A percentile compares a stretch with the other conserved stretches of the same genome.
phyloP scores from a whole-genome alignment of 2,797 vertebrate genomes.

The Betta splendens region DNA sequence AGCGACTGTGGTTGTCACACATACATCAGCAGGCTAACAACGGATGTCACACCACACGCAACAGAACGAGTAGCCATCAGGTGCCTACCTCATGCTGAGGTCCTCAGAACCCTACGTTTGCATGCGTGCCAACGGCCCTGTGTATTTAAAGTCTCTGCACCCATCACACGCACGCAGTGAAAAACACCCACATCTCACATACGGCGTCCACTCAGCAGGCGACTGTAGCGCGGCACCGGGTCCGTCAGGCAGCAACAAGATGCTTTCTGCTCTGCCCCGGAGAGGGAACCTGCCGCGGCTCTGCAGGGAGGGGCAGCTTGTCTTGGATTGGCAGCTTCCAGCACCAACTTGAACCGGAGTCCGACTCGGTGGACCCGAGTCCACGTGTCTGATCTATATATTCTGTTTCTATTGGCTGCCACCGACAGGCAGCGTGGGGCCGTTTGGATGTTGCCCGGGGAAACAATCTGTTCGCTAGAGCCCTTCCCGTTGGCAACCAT shows the following conservation, averaged over 20 bases:
- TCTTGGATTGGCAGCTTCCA: conserved; percentile 46
- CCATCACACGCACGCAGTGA: conserved; percentile 55
- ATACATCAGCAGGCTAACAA: conserved; percentile 1
- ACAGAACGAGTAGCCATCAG: conserved; percentile 23
- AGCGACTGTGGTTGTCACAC: conserved; percentile 5
- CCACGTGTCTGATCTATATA: conserved; percentile 63
- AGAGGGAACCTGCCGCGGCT: conserved; percentile 38
- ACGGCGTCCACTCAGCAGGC: conserved; percentile 35
- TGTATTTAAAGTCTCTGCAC: no score
- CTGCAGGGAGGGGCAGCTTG: conserved; percentile 55
- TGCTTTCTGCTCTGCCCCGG: conserved; percentile 63
- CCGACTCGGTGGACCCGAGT: conserved; percentile 38
- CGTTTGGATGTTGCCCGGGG: conserved; percentile 72
- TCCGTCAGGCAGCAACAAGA: conserved; percentile 64
- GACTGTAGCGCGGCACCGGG: conserved; percentile 44
- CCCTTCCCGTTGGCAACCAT: conserved; percentile 62
- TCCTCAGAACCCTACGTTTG: no score
- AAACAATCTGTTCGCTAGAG: conserved; percentile 78
- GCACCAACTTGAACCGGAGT: conserved; percentile 45
- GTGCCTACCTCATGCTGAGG: conserved; percentile 73
- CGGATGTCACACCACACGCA: neutral
- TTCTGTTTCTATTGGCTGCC: conserved; percentile 62
- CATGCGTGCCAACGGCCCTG: no score
- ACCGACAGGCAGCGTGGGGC: conserved; percentile 57
- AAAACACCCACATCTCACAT: conserved; percentile 54